Conservation (phyloP, 53 echinoderm and acorn worm genomes). For the Patiria pectinifera region DNA sequence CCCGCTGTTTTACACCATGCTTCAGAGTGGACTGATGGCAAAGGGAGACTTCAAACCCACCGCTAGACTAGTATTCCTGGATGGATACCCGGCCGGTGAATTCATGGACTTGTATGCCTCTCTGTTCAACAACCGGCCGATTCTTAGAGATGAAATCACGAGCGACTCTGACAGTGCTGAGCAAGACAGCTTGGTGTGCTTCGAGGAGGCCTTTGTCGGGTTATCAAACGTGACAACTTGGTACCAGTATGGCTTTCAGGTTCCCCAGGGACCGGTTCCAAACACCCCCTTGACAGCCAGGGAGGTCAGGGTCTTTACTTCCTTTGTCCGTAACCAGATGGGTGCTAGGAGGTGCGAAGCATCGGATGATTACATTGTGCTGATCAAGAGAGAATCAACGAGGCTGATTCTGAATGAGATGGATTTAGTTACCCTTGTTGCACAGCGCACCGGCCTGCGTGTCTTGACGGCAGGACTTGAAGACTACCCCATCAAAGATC, state of each 20-base stretch:
- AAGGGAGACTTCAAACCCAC: slow-evolving; percentile 9
- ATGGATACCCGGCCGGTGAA: slow-evolving; percentile 74
- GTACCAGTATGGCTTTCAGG: slow-evolving; percentile 97
- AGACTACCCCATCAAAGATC: slow-evolving; percentile 60
- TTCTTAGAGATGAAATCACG: slow-evolving; percentile 65
- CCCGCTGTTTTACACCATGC: slow-evolving; percentile 81
- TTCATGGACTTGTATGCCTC: slow-evolving; percentile 74
- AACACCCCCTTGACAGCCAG: slow-evolving; percentile 66
- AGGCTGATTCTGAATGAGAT: slow-evolving; percentile 93
- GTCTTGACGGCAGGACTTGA: slow-evolving; percentile 81
- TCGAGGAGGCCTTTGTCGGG: slow-evolving; percentile 84
- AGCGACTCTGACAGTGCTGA: background rate
- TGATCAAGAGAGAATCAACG: slow-evolving; percentile 79
- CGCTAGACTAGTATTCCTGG: slow-evolving; percentile 72
- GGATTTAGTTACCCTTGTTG: slow-evolving; percentile 69
- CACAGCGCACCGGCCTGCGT: slow-evolving; percentile 66
- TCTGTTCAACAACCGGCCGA: slow-evolving; percentile 67
- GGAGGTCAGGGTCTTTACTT: slow-evolving; percentile 77
- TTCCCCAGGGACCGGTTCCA: slow-evolving; percentile 84
- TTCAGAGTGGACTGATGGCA: slow-evolving; percentile 66
- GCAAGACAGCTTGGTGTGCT: slow-evolving; percentile 65
- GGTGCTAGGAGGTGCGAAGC: slow-evolving; percentile 4
- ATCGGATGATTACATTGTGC: slow-evolving; percentile 34
- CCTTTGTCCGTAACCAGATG: slow-evolving; percentile 54
- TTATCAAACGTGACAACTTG: slow-evolving; percentile 81